Base-by-base conservation (phyloP, 2,888 invertebrate genomes). In the Coleophora deauratella region DNA sequence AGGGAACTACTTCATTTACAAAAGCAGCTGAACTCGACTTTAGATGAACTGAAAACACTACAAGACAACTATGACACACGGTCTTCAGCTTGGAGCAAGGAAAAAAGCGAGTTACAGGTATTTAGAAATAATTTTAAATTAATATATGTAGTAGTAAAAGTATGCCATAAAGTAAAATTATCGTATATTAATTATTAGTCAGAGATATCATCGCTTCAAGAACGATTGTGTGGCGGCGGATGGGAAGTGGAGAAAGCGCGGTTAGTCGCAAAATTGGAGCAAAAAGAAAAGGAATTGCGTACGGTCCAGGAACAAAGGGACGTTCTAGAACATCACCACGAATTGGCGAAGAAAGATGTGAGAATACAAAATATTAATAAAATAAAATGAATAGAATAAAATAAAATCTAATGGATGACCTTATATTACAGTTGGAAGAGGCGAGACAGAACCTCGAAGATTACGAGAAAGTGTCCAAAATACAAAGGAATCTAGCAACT, bases 381-480 rank as follows among this genome's bases (percentile, higher is more conserved):
- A n/a, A n/a, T n/a, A n/a, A n/a, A n/a, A n/a, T n/a, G n/a, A n/a
- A n/a, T n/a, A n/a, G n/a, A n/a, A n/a, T n/a, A n/a, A n/a, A n/a
- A n/a, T n/a, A n/a, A n/a, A 31, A 31, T 31, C 31, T 7, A n/a
- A 27, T 27, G 9, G n/a, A n/a, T n/a, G n/a, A n/a, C n/a, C n/a
- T 12, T 27, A 35, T 27, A 50, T 57, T 57, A 21, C 56, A 91
- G 89, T 90, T 93, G 63, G 96, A 96, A 53, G 96, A 95, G 62
- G 75, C 93, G 2, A 89, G 89, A 51, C 88, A 91, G 54, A 95
- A 95, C 66, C 70, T 96, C 28, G 95, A 93, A 62, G 96, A 96
- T 72, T 95, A 92, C 67, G 93, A 93, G 62, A 92, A 91, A 67
- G 92, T 96, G 2, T 91, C 91, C 34, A 95, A 95, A 75, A 89